phyloP scores from a whole-genome alignment of 2,113 vertebrate species.

The Tragelaphus strepsiceros region DNA sequence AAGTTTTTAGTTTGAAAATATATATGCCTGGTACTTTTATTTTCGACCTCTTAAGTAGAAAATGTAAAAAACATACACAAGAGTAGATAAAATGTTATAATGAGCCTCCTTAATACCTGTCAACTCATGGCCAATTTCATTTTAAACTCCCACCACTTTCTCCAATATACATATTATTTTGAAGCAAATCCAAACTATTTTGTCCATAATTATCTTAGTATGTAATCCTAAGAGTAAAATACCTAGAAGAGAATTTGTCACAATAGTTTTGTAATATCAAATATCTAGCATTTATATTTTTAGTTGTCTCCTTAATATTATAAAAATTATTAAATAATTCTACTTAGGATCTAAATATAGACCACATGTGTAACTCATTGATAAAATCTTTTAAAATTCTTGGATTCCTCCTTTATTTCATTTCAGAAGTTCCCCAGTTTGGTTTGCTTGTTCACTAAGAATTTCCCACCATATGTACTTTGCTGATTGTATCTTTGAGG shows the following conservation, averaged over 20 bases:
- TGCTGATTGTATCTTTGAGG: background rate
- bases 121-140: background rate
- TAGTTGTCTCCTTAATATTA: background rate
- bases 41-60: background rate
- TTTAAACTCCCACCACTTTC: background rate
- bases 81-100: background rate
- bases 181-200: slow-evolving; percentile 39
- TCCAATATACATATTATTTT: background rate
- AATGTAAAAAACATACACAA: background rate
- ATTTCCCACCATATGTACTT: background rate
- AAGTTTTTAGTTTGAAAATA: slow-evolving; percentile 8
- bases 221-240: background rate
- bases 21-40: background rate
- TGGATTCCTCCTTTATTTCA: background rate
- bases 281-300: background rate
- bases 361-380: background rate
- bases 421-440: background rate
- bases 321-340: background rate
- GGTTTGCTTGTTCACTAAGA: background rate
- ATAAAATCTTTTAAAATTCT: slow-evolving; percentile 9
- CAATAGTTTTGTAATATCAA: background rate
- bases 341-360: slow-evolving; percentile 2
- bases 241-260: background rate
- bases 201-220: slow-evolving; percentile 25
- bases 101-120: background rate